Conservation (phyloP, 2,113 vertebrate genomes). For the Mesembrinibis cayennensis region DNA sequence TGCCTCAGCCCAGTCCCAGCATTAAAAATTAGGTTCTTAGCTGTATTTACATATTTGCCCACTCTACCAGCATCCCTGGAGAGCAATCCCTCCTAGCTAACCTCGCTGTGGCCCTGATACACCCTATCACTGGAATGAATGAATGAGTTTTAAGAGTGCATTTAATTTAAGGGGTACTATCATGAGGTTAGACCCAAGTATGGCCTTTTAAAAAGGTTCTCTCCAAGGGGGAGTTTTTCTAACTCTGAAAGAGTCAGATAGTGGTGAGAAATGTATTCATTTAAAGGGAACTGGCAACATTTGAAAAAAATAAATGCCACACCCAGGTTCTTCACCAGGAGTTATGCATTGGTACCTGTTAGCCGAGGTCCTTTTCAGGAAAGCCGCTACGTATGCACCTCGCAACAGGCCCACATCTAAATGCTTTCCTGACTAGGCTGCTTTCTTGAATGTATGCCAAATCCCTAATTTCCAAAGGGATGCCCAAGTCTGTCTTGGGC, state of each 20-base stretch:
- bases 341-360: background rate
- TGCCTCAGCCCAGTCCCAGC: background rate
- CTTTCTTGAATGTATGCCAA: background rate
- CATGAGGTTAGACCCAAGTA: background rate
- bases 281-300: background rate
- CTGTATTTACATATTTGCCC: constrained; percentile 24
- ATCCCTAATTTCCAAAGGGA: background rate
- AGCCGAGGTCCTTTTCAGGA: background rate
- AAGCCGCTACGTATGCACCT: background rate
- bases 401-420: accelerated
- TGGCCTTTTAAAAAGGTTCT: background rate
- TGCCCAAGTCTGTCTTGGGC: background rate
- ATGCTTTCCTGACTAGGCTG: background rate
- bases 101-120: constrained; percentile 38
- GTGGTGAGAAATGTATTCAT: background rate
- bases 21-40: constrained; percentile 33
- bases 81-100: constrained; percentile 59
- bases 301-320: background rate
- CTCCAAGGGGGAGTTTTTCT: background rate
- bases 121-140: constrained; percentile 2
- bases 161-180: constrained; percentile 44
- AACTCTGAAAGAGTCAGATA: background rate
- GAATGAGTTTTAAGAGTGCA: constrained; percentile 40
- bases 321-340: background rate
- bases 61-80: constrained; percentile 17